Evolutionary conservation across 2,797 vertebrate species (phyloP).

Genomic region (Oceanodroma leucorhoa): DNA sequence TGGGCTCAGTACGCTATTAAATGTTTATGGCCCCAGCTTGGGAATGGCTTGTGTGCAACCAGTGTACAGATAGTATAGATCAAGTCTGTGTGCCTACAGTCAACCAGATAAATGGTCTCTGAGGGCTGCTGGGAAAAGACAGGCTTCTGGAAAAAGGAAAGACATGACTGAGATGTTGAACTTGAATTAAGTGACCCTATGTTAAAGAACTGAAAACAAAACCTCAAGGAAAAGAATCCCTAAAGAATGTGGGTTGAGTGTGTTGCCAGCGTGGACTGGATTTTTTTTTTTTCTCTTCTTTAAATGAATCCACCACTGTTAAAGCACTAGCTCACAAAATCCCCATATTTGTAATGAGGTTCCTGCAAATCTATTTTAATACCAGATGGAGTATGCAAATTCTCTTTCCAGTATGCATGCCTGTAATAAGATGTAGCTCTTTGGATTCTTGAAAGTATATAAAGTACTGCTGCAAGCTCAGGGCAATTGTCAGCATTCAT

Average conservation of each 20-base stretch:
- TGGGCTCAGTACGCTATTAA: neutral
- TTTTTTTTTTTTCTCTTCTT: neutral
- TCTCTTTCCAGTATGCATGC: neutral
- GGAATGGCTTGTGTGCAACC: neutral
- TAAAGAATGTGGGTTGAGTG: neutral
- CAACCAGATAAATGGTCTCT: neutral
- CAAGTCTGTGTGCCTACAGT: neutral
- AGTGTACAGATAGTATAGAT: neutral
- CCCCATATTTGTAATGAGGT: slow-evolving; percentile 10
- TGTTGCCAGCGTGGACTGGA: neutral
- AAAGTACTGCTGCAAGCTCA: neutral
- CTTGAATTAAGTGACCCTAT: neutral
- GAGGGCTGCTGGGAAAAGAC: neutral
- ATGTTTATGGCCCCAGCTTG: neutral
- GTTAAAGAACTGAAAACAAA: neutral
- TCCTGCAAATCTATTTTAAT: slow-evolving; percentile 36
- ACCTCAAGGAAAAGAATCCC: neutral
- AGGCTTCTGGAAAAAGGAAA: neutral
- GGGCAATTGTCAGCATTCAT: neutral
- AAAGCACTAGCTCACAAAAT: slow-evolving; percentile 11
- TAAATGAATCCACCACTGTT: neutral
- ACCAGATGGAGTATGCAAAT: neutral
- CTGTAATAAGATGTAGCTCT: neutral
- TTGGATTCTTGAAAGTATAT: neutral
- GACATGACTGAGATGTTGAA: neutral